These are phyloP conservation scores for Florisuga fusca DNA, from an alignment of 2,797 vertebrate species.

Conservation along the genomic window DNA sequence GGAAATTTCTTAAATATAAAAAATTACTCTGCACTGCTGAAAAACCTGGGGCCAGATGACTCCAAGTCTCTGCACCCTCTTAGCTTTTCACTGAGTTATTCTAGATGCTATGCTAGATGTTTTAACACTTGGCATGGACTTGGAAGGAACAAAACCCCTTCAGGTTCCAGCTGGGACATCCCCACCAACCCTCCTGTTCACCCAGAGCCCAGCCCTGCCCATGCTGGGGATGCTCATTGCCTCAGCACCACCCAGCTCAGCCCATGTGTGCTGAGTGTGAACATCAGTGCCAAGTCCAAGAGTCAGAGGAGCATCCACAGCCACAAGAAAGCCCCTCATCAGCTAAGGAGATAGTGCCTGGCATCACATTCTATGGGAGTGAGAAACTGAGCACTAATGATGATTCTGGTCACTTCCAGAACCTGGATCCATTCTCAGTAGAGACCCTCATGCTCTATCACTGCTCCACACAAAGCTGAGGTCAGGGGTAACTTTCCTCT, in stretches of 20 bases:
- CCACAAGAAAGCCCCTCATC: neutral
- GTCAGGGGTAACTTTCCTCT: neutral
- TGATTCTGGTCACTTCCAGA: neutral
- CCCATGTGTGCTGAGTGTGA: rapidly evolving
- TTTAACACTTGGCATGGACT: rapidly evolving
- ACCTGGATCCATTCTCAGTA: neutral
- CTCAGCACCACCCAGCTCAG: rapidly evolving
- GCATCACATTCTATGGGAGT: neutral
- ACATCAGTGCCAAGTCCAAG: rapidly evolving
- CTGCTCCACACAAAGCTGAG: neutral
- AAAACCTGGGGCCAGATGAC: neutral
- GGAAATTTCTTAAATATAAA: neutral
- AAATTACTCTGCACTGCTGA: slow-evolving; percentile 5
- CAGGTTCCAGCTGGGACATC: neutral
- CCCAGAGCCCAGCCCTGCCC: neutral
- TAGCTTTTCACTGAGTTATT: neutral
- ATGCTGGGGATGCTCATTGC: rapidly evolving
- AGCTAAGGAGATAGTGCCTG: neutral
- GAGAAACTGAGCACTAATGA: neutral
- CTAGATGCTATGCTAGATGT: rapidly evolving
- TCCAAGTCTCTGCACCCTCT: neutral
- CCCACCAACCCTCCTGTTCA: neutral
- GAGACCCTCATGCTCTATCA: neutral
- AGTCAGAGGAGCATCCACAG: neutral
- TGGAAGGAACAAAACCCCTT: neutral